Percentiles rank a stretch among this genome's conserved stretches.
phyloP scores from a whole-genome alignment of 2,113 vertebrate species.

The Semnopithecus entellus region DNA sequence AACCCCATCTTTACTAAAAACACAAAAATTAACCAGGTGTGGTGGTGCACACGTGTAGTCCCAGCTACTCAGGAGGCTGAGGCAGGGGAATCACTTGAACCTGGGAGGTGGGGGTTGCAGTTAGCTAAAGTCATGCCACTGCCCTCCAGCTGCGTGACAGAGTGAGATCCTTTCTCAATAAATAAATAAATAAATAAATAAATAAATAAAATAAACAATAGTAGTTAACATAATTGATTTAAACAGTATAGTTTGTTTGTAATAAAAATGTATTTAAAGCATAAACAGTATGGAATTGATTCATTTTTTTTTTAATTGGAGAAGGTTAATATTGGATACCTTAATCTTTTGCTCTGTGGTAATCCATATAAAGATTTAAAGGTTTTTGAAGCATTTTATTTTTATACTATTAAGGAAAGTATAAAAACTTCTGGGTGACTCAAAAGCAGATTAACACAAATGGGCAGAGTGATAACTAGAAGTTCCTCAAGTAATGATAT shows the following conservation, averaged over 20 bases:
- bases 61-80: no score
- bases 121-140: no score
- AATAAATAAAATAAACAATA: neutral
- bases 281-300: neutral
- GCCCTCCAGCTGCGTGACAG: no score
- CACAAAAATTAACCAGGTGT: no score
- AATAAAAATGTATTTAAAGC: neutral
- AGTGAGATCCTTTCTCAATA: no score
- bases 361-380: neutral
- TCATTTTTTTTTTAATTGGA: neutral
- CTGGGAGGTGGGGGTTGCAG: no score
- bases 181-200: no score
- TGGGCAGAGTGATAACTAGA: neutral
- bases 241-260: neutral
- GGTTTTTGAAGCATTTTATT: neutral
- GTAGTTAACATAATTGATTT: neutral
- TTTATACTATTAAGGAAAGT: neutral
- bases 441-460: neutral
- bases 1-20: no score
- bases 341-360: neutral
- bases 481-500: neutral
- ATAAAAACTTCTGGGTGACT: neutral
- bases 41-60: no score
- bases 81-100: no score
- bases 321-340: neutral